Conservation (phyloP, 2,888 invertebrate genomes). For the Lomographa bimaculata region DNA sequence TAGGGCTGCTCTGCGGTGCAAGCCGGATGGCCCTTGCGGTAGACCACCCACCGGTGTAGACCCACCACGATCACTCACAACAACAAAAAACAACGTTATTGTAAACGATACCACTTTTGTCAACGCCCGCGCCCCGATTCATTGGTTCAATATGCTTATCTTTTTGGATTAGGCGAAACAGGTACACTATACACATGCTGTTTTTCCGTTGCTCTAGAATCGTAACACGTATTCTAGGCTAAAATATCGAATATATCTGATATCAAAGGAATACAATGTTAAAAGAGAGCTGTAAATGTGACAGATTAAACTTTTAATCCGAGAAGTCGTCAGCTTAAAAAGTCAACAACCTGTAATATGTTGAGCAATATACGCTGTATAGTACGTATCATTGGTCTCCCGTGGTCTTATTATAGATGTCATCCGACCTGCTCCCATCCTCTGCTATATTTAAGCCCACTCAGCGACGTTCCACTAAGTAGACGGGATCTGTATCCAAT, state of each 20-base stretch:
- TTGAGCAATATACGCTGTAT: slow-evolving; percentile 65
- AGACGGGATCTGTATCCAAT: slow-evolving; percentile 51
- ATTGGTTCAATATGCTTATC: slow-evolving; percentile 34
- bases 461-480: slow-evolving; percentile 58
- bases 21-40: slow-evolving; percentile 48
- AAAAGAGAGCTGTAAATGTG: slow-evolving; percentile 9
- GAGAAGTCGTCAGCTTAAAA: slow-evolving; percentile 35
- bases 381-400: slow-evolving; percentile 73
- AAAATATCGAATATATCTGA: slow-evolving; percentile 15
- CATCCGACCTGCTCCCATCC: slow-evolving; percentile 81
- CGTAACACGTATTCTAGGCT: slow-evolving; percentile 9
- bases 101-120: slow-evolving; percentile 49
- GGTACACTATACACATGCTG: too few species aligned
- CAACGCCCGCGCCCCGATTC: slow-evolving; percentile 40
- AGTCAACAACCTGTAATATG: slow-evolving; percentile 77
- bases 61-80: slow-evolving; percentile 48
- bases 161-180: slow-evolving; percentile 28
- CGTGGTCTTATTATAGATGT: slow-evolving; percentile 82
- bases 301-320: slow-evolving; percentile 13
- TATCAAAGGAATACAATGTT: slow-evolving; percentile 21
- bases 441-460: slow-evolving; percentile 78
- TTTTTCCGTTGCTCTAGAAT: slow-evolving; percentile 24
- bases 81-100: slow-evolving; percentile 49
- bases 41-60: slow-evolving; percentile 57
- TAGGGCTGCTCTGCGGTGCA: slow-evolving; percentile 33